Conservation (phyloP, 2,797 vertebrate genomes). For the Microchirus variegatus region DNA sequence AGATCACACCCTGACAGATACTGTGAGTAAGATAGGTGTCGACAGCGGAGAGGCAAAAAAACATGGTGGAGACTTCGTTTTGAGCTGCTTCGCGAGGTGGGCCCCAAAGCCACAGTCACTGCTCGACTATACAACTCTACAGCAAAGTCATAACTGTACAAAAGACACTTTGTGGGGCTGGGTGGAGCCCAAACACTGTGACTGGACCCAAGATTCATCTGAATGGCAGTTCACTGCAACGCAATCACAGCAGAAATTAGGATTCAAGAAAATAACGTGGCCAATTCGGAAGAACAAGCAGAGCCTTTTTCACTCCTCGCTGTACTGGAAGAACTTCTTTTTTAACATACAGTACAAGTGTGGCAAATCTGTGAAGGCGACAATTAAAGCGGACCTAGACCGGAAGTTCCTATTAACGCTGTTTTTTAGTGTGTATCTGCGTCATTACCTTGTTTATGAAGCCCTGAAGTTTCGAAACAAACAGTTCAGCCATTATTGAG, state of each 20-base stretch:
- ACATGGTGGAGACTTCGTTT: conserved; percentile 9
- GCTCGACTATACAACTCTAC: conserved; percentile 37
- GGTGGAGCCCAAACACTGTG: conserved; percentile 9
- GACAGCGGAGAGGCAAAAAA: conserved; percentile 29
- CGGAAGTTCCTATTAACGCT: no score
- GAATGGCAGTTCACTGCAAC: conserved; percentile 8
- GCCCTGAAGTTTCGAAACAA: no score
- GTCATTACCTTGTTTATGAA: no score
- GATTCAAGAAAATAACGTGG: conserved; percentile 18
- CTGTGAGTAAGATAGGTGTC: conserved; percentile 35
- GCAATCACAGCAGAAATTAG: conserved; percentile 26
- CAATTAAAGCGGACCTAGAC: no score
- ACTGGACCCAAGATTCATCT: conserved; percentile 8
- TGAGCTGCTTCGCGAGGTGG: conserved; percentile 7
- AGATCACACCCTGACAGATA: conserved; percentile 25
- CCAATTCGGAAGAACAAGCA: conserved; percentile 13
- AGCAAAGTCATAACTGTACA: conserved; percentile 37
- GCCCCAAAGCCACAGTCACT: conserved; percentile 36
- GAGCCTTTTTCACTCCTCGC: conserved; percentile 4
- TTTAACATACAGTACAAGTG: neutral
- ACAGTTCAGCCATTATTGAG: no score
- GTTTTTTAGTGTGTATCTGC: no score
- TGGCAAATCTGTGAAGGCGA: conserved; percentile 8
- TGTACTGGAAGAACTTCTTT: conserved; percentile 8
- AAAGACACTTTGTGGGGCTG: conserved; percentile 52